Percentiles rank a stretch among this genome's conserved stretches.
phyloP scores from a whole-genome alignment of 2,113 vertebrate genomes.

The Probosciger aterrimus region DNA sequence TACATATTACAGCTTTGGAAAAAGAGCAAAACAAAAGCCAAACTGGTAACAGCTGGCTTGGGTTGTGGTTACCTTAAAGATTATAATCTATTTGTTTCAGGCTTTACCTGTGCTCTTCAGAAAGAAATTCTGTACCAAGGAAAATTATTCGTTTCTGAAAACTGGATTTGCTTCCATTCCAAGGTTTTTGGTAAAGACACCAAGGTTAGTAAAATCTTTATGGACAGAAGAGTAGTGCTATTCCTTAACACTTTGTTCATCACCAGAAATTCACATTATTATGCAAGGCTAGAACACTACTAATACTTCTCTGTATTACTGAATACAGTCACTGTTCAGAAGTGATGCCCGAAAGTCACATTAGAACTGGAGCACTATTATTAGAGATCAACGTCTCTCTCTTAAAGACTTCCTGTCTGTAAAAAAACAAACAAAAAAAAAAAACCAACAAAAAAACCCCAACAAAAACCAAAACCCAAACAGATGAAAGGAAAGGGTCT shows the following conservation, averaged over 20 bases:
- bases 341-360: not conserved
- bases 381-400: not conserved
- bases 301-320: not conserved
- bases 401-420: not conserved
- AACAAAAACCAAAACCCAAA: not conserved
- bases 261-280: not conserved
- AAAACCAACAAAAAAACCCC: not conserved
- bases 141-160: slow-evolving; percentile 90
- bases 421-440: not conserved
- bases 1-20: not conserved
- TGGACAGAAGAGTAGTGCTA: not conserved
- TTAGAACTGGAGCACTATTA: not conserved
- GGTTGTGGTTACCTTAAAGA: not conserved
- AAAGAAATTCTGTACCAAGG: slow-evolving; percentile 97
- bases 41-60: not conserved
- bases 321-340: not conserved
- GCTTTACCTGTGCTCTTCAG: slow-evolving; percentile 94
- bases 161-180: slow-evolving; percentile 98
- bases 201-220: slow-evolving; percentile 79
- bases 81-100: slow-evolving; percentile 65
- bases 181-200: slow-evolving; percentile 97
- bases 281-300: not conserved
- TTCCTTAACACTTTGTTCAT: not conserved
- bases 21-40: not conserved
- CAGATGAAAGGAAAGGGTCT: not conserved